Evolutionary conservation across 2,888 invertebrate genomes (phyloP).

Genomic region (Tinea pellionella): DNA sequence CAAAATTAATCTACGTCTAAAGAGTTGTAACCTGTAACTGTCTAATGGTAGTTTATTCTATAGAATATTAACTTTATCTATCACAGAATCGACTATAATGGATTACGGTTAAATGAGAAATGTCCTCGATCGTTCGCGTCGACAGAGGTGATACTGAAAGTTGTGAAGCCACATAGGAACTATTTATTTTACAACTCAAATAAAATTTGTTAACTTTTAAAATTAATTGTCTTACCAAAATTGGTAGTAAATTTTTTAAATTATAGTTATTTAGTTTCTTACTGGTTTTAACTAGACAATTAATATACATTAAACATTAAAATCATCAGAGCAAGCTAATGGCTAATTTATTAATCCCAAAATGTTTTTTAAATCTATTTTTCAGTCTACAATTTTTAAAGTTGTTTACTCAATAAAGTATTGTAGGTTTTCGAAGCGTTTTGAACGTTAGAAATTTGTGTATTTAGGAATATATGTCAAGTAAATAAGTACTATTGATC

Average conservation of each 20-base stretch:
- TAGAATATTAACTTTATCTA: too few relatives aligned
- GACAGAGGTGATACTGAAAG: not conserved
- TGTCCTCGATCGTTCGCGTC: not conserved
- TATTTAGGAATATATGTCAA: conserved; percentile 5
- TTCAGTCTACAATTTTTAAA: not conserved
- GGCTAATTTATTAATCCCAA: too few relatives aligned
- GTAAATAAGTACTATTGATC: not conserved
- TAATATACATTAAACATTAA: too few relatives aligned
- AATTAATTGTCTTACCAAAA: not conserved
- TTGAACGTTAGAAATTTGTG: not conserved
- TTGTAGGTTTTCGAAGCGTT: not conserved
- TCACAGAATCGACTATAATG: not conserved
- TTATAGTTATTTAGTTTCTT: too few relatives aligned
- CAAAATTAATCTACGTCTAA: too few relatives aligned
- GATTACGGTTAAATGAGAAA: not conserved
- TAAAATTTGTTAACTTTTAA: not conserved
- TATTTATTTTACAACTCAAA: not conserved
- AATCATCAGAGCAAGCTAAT: too few relatives aligned
- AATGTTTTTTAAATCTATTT: too few relatives aligned
- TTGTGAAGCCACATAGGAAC: not conserved
- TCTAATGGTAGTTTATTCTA: too few relatives aligned
- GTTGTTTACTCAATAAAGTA: not conserved
- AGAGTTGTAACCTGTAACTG: too few relatives aligned
- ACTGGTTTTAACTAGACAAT: too few relatives aligned
- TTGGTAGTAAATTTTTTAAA: too few relatives aligned